Evolutionary conservation across 2,113 vertebrate genomes (phyloP), one percentile per base, ranked within the genome.

Genomic region (Chelonoidis abingdonii): DNA sequence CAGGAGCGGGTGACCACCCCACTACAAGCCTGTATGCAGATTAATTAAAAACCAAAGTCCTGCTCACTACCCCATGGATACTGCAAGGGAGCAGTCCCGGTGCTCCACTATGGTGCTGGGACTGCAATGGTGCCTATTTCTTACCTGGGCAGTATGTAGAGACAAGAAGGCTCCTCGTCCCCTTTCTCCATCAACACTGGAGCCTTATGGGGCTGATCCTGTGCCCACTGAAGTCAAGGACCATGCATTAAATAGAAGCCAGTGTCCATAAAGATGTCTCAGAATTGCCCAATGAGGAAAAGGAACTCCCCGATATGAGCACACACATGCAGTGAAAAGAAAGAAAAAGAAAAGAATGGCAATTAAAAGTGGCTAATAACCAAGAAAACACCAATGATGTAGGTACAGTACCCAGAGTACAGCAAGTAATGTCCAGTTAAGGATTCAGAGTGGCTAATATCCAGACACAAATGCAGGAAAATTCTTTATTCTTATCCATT

Each of bases 181-280:
- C 80, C n/a, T 92, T 54, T 38, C 17, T n/a, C 62, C 35, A 69
- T 8, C 21, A 4, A 38, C 35, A 69, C 38, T 69, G 35, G 38
- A 19, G 35, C 8, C 35, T 4, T 21, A 5, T 38, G 4, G 1
- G 8, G 0, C 1, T 27, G 0, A 16, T 0, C 50, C 27, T 35
- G 38, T 59, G 17, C 14, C 7, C 35, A 53, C 2, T 52, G 3
- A 19, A 41, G 10, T 27, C 44, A 85, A 17, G 83, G 69, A 81
- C 47, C 35, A 8, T 78, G 24, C 21, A 0, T 44, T 24, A 83
- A 90, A 86, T n/a, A 56, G n/a, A 87, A 85, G 6, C 10, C 22
- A 38, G 1, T 24, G 10, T 4, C 38, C 47, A 41, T 9, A 10
- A 72, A 6, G 59, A 10, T 5, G 35, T 10, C 29, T 22, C 57